Percentiles rank a stretch among this genome's conserved stretches.
Evolutionary conservation across 2,888 invertebrate species (phyloP).

Genomic region (Melieria omissa): DNA sequence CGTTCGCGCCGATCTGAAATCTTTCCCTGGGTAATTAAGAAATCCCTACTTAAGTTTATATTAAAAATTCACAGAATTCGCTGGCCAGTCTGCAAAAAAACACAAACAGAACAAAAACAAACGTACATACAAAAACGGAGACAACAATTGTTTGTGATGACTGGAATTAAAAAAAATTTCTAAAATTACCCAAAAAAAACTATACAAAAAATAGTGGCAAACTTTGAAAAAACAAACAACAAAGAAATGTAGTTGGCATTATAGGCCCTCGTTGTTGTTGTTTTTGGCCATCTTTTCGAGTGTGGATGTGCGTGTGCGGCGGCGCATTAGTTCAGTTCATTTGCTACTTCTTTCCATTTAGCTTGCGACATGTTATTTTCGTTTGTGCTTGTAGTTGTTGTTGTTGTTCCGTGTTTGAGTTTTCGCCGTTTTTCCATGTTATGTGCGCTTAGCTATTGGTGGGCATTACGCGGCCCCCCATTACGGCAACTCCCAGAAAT

Average conservation of each 20-base stretch:
- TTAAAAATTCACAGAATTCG: conserved; percentile 8
- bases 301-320: too few species aligned
- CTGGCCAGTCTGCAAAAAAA: not conserved
- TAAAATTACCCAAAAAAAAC: too few species aligned
- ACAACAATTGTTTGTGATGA: not conserved
- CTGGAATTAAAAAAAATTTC: too few species aligned
- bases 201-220: too few species aligned
- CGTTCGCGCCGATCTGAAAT: not conserved
- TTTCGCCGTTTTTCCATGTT: not conserved
- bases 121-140: not conserved
- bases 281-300: too few species aligned
- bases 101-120: not conserved
- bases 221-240: too few species aligned
- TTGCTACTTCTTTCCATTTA: not conserved
- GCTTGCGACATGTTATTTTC: not conserved
- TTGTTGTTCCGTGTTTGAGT: too few species aligned
- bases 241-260: too few species aligned
- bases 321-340: not conserved
- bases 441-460: not conserved
- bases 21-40: conserved; percentile 13
- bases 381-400: not conserved
- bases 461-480: too few species aligned
- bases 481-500: not conserved
- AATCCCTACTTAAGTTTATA: conserved; percentile 23
- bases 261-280: too few species aligned